These are phyloP conservation scores for Taenaris catops DNA, from an alignment of 2,888 invertebrate genomes.

Conservation along the genomic window DNA sequence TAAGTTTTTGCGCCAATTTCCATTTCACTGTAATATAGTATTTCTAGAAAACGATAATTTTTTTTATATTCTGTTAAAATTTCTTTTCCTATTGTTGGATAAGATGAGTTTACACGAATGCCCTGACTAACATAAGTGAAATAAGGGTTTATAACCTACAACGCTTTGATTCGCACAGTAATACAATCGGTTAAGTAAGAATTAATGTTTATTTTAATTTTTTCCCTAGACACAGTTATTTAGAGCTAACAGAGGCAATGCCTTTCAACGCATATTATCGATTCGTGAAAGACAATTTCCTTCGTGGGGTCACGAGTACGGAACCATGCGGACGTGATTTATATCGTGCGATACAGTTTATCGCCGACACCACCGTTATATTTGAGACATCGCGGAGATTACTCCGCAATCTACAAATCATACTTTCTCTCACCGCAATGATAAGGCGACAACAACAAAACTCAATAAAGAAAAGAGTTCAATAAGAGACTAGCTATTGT, in stretches of 20 bases:
- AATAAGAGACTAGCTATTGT: no score
- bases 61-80: no score
- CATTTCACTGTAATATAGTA: no score
- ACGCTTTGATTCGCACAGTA: no score
- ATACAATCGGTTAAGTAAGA: background rate
- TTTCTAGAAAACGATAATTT: no score
- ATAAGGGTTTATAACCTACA: no score
- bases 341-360: constrained; percentile 26
- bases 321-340: constrained; percentile 28
- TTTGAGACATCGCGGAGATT: constrained; percentile 15
- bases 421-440: constrained; percentile 3
- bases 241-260: background rate
- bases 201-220: no score
- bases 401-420: constrained; percentile 15
- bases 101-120: no score
- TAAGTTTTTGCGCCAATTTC: no score
- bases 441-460: background rate
- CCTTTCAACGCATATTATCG: constrained; percentile 39
- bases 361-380: constrained; percentile 25
- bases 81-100: no score
- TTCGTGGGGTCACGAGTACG: constrained; percentile 30
- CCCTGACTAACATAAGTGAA: no score
- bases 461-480: no score
- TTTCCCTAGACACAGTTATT: background rate
- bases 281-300: constrained; percentile 61